Base-by-base conservation (phyloP, 2,113 vertebrate genomes). In the Pituophis catenifer region DNA sequence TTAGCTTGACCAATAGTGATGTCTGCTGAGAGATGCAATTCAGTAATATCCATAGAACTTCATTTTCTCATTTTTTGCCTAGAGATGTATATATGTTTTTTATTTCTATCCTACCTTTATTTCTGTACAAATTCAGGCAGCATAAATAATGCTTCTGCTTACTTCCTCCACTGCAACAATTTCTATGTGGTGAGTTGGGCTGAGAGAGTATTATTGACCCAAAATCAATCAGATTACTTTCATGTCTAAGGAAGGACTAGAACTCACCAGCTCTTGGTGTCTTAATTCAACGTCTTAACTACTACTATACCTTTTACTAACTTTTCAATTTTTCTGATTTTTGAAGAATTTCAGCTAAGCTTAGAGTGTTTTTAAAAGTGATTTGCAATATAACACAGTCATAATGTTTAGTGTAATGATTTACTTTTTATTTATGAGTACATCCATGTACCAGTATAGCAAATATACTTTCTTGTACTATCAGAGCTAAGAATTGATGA, bases 351-450 rank as follows among this genome's bases (percentile, higher is more conserved):
- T 94, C 90, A 89, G 92, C 90, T 15, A 90, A 94, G 93, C 93
- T 95, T 88, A 93, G 86, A 52, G 2, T 48, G 91, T 53, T 90
- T 50, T 62, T 53, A 33, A 26, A 87, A 87, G 26, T 29, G 26
- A 87, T 7, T 8, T n/a, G 19, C 53, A 57, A 75, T 33, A 44
- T 92, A 90, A 59, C 1, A 93, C 87, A 58, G 52, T 44, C 21
- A 48, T 92, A 93, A 87, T 52, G 12, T 85, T 90, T 54, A 88
- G 92, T 2, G 89, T n/a, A 95, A 94, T 38, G 3, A 93, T 94
- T 65, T 6, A 55, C 91, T 96, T 95, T 86, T 96, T 96, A 96
- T 95, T 92, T 96, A 93, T 96, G 92, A 94, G 75, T 94, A 95
- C 92, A 93, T 12, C 7, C 95, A 93, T 86, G 93, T 95, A 91